Evolutionary conservation across 2,888 invertebrate genomes (phyloP).

Genomic region (Platerodrilus igneus): DNA sequence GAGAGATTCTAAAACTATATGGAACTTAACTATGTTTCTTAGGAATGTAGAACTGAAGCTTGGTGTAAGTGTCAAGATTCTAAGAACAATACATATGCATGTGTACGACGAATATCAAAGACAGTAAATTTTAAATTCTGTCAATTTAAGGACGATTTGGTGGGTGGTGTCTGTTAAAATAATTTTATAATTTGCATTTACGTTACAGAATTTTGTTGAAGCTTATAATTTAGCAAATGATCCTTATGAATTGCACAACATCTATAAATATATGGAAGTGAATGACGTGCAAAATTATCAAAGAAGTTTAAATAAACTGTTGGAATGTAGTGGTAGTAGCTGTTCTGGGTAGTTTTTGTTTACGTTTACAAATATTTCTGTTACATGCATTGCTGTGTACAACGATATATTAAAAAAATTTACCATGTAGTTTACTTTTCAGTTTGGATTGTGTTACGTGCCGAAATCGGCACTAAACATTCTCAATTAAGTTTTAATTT

Average conservation of each 20-base stretch:
- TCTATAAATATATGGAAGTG: conserved; percentile 44
- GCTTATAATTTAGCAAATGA: conserved; percentile 70
- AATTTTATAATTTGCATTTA: background rate
- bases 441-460: too few species aligned
- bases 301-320: conserved; percentile 18
- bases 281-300: conserved; percentile 16
- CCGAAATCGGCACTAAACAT: too few species aligned
- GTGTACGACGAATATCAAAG: conserved; percentile 62
- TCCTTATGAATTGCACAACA: conserved; percentile 68
- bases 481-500: too few species aligned
- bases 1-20: conserved; percentile 11
- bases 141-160: conserved; percentile 55
- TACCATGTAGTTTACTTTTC: too few species aligned
- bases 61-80: conserved; percentile 84
- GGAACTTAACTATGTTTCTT: conserved; percentile 39
- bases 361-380: too few species aligned
- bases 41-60: conserved; percentile 62
- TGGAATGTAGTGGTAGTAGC: conserved; percentile 24
- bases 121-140: conserved; percentile 59
- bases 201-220: conserved; percentile 64
- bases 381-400: too few species aligned
- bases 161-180: too few species aligned
- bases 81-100: conserved; percentile 77
- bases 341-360: too few species aligned
- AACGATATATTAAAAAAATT: too few species aligned